These are phyloP conservation scores for Lipotes vexillifer DNA, from an alignment of 2,113 vertebrate genomes.

Conservation along the genomic window DNA sequence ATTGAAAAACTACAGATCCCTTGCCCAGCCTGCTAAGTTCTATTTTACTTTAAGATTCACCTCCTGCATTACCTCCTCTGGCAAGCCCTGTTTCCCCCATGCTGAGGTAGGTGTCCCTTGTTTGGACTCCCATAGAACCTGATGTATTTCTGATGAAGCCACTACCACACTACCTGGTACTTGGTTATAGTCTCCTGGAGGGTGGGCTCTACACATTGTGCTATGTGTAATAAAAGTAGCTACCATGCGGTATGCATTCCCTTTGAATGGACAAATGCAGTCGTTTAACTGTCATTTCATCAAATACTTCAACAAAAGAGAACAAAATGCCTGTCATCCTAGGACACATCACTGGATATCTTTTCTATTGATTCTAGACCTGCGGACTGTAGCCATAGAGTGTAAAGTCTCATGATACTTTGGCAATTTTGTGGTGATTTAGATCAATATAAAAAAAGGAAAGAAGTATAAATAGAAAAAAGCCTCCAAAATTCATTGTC, in stretches of 20 bases:
- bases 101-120: not conserved
- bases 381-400: not conserved
- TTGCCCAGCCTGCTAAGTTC: not conserved
- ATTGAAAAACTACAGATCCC: not conserved
- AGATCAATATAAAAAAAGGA: not conserved
- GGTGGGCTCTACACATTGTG: not conserved
- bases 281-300: not conserved
- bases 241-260: rapidly evolving
- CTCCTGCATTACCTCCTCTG: not conserved
- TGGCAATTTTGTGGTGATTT: not conserved
- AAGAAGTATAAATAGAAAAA: not conserved
- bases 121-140: not conserved
- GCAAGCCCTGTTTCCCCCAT: not conserved
- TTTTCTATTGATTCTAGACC: not conserved
- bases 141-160: not conserved
- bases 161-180: not conserved
- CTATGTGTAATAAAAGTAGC: not conserved
- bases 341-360: not conserved
- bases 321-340: not conserved
- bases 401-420: not conserved
- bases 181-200: not conserved
- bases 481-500: not conserved
- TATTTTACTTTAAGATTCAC: not conserved
- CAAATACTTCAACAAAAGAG: not conserved
- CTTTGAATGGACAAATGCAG: not conserved